Base-by-base conservation (phyloP, 2,888 invertebrate species). In the Syrphus vitripennis region DNA sequence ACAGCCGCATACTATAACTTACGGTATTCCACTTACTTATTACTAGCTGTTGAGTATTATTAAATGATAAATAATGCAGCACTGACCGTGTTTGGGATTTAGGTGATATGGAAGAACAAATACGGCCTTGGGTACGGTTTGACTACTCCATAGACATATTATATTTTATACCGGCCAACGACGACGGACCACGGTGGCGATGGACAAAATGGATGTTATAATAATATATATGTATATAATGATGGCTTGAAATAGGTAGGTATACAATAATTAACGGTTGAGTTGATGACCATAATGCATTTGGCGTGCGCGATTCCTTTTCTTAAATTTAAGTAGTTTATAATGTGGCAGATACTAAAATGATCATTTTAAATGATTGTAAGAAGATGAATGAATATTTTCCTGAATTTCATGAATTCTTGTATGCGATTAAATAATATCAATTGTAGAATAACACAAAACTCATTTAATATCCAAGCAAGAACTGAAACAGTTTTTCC, bases 41-140 rank as follows among this genome's bases (percentile, higher is more conserved):
- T 48, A 45, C 34, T 50, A 50, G 34, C 42, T 63, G 59, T 63
- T 59, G 21, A 63, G 63, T 42, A 5, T 26, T 63, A 26, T 63
- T 26, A 63, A 63, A 63, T 63, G 40, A 61, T 40, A 40, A 61
- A 61, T 61, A 61, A 61, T 63, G 40, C 42, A 42, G 24, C 16
- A n/a, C 59, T 37, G 59, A 14, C 42, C 63, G 63, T 63, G 26
- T 26, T 63, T 42, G 63, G 26, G 40, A 10, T 21, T 26, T 5
- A 63, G 63, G 26, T 26, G 42, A 16, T n/a, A 45, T 42, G 12
- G 37, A 57, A 63, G 40, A 63, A 63, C 42, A 42, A 63, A 63
- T 29, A 63, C 26, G 63, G 63, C 63, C 42, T 63, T 63, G 63
- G 40, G 26, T 37, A 34, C 12, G 16, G 34, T 21, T 34, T 19